Evolutionary conservation across 2,113 vertebrate genomes (phyloP), one percentile per base, ranked within the genome.

Genomic region (Sterna hirundo): DNA sequence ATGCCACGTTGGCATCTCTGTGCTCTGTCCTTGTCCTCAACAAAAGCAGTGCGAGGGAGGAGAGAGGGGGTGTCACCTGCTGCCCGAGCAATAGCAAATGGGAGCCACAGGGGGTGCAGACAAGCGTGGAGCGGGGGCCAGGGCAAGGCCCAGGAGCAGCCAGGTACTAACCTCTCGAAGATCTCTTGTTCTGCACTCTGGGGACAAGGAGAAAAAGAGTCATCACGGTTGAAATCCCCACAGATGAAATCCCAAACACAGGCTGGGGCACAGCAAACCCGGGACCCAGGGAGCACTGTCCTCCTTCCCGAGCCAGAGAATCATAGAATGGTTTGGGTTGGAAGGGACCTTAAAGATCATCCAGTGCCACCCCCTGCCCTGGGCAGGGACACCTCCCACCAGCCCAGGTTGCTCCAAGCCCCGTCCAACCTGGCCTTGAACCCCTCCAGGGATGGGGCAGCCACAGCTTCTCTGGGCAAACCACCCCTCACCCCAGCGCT

Each of bases 151-250:
- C n/a, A 30, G 81, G 42, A 94, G 68, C 5, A 42, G 77, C 19
- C 9, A 1, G 60, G 64, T n/a, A 98, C 98, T 97, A 51, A 98
- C 98, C 97, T 98, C 90, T 98, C 97, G 27, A 97, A 98, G 97
- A 98, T 97, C 92, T 98, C 98, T 75, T 95, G 96, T 36, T 98
- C 98, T 70, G 97, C 97, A n/a, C 13, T 36, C 98, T 98, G 97
- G 68, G 79, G 46, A 96, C 64, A 97, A 97, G 70, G 87, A 95
- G 85, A 97, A 65, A 98, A 57, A 93, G 49, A 82, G 40, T 92
- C 64, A 96, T 6, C 62, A 93, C 36, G 29, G 32, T 69, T 75
- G 76, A 58, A 57, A 85, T 69, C 25, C 52, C 42, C 54, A 54
- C 44, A 42, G 36, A 22, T 22, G 22, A 75, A 76, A 64, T 29